Evolutionary conservation across 2,113 vertebrate species (phyloP).

Genomic region (Sylvietta virens): DNA sequence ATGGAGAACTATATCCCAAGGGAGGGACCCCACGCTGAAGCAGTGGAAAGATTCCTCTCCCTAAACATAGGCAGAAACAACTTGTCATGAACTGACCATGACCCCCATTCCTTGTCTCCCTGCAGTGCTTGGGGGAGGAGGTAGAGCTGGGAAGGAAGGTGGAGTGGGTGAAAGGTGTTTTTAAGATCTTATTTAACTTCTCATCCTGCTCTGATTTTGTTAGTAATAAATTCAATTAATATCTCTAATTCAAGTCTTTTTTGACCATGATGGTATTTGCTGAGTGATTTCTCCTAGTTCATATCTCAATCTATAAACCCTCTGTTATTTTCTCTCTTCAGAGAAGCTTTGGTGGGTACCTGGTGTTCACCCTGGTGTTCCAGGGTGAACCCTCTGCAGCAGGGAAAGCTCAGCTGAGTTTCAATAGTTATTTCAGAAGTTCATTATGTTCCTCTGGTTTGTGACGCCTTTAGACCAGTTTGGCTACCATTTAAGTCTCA

Average conservation of each 20-base stretch:
- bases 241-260: background rate
- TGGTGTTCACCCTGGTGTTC: fast-evolving
- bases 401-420: background rate
- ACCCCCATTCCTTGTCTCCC: background rate
- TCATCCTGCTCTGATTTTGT: background rate
- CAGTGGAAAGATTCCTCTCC: background rate
- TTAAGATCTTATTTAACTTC: background rate
- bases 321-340: background rate
- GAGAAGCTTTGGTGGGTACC: background rate
- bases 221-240: background rate
- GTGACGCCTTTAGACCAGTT: background rate
- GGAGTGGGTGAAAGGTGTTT: background rate
- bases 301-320: background rate
- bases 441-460: background rate
- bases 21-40: fast-evolving
- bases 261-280: background rate
- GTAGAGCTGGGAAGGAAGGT: background rate
- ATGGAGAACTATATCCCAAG: too few species aligned
- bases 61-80: background rate
- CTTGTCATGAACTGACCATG: fast-evolving
- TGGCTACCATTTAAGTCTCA: fast-evolving
- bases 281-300: background rate
- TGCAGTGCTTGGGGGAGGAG: background rate
- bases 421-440: background rate
- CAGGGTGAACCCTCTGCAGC: background rate